phyloP scores from a whole-genome alignment of 2,113 vertebrate species.

The Salvelinus fontinalis region DNA sequence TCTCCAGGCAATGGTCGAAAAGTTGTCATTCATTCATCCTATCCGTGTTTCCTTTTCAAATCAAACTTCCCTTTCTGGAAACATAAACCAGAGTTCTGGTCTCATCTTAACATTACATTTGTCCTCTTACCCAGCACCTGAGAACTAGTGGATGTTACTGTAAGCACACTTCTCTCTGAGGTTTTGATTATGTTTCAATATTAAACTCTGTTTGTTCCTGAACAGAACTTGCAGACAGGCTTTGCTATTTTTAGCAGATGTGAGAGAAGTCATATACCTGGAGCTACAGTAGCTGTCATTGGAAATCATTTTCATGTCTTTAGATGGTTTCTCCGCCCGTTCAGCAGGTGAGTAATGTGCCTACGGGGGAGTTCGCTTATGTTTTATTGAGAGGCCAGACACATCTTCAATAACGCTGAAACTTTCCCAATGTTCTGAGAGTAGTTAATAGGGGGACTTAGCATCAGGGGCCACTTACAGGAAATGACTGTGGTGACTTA shows the following conservation, averaged over 20 bases:
- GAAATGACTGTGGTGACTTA: constrained; percentile 29
- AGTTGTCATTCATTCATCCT: neutral
- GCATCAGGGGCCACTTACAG: constrained; percentile 49
- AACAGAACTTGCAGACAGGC: constrained; percentile 39
- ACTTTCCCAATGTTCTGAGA: constrained; percentile 52
- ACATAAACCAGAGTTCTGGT: constrained; percentile 49
- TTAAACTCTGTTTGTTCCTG: constrained; percentile 26
- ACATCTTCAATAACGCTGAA: constrained; percentile 61
- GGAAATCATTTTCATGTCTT: constrained; percentile 69
- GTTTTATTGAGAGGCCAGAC: constrained; percentile 64
- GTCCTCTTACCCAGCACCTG: constrained; percentile 35
- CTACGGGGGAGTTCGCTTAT: constrained; percentile 48
- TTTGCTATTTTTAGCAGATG: constrained; percentile 61
- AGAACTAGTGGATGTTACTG: constrained; percentile 39
- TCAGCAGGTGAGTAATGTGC: constrained; percentile 62
- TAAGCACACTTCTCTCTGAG: neutral
- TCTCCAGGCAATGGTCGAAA: neutral
- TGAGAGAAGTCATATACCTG: constrained; percentile 68
- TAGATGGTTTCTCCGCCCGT: constrained; percentile 62
- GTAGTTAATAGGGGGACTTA: constrained; percentile 45
- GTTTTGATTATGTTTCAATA: constrained; percentile 48
- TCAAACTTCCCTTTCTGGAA: constrained; percentile 41
- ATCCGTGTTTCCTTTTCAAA: constrained; percentile 24
- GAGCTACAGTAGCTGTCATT: constrained; percentile 62
- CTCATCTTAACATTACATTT: constrained; percentile 37